A percentile compares a stretch with the other conserved stretches of the same genome.
These are phyloP conservation scores for Uria lomvia DNA, from an alignment of 2,113 vertebrate species.

Conservation along the genomic window DNA sequence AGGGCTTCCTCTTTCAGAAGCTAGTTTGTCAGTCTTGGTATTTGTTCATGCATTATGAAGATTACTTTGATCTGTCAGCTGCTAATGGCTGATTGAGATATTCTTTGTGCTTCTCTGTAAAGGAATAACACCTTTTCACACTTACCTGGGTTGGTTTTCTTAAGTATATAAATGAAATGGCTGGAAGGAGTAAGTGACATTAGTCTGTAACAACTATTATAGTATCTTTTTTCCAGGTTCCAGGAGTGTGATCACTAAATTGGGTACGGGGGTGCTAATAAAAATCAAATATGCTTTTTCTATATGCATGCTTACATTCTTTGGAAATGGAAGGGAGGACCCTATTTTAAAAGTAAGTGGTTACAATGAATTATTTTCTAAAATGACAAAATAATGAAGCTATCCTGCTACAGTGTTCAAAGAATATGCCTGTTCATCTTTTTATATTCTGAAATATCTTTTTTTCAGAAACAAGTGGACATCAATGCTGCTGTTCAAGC, in stretches of 20 bases:
- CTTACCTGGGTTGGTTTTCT: constrained; percentile 29
- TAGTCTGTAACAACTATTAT: not conserved
- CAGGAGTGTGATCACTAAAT: constrained; percentile 39
- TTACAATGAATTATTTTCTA: not conserved
- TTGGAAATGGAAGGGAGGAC: not conserved
- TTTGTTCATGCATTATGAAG: not conserved
- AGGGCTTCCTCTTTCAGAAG: not conserved
- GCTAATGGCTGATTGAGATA: not conserved
- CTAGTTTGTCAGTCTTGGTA: not conserved
- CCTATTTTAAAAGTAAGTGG: not conserved
- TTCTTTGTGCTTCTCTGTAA: constrained; percentile 40
- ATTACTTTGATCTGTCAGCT: not conserved
- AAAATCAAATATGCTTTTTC: not conserved
- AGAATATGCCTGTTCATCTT: not conserved
- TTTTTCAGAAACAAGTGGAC: constrained; percentile 81
- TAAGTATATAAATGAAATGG: constrained; percentile 23
- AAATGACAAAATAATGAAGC: not conserved
- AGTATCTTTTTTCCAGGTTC: constrained; percentile 19
- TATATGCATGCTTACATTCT: not conserved
- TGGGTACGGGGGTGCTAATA: not conserved
- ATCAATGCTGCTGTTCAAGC: constrained; percentile 80
- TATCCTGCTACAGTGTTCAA: not conserved
- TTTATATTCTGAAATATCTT: constrained; percentile 36
- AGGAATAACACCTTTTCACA: constrained; percentile 36
- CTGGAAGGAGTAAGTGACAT: constrained; percentile 10